A percentile compares a stretch with the other conserved stretches of the same genome.
Conservation (phyloP, 2,113 vertebrate genomes). For the Tenrec ecaudatus region DNA sequence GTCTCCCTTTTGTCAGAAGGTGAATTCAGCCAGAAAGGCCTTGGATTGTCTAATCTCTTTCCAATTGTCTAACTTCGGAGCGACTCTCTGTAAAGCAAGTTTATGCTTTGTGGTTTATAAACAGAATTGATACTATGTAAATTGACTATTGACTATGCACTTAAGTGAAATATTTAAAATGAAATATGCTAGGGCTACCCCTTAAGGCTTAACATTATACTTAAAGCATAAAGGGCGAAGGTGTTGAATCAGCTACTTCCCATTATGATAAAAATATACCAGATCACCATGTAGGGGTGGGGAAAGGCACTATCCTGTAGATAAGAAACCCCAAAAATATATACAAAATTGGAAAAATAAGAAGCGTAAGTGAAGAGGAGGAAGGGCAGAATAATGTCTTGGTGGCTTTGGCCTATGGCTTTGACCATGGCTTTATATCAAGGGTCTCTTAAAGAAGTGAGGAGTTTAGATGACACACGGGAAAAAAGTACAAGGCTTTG, state of each 20-base stretch:
- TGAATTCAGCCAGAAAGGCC: conserved; percentile 55
- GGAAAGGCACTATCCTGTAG: background rate
- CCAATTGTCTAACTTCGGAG: conserved; percentile 7
- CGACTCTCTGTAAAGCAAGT: conserved; percentile 51
- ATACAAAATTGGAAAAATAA: background rate
- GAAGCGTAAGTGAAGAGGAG: background rate
- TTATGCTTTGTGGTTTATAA: conserved; percentile 56
- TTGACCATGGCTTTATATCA: background rate
- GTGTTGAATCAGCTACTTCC: background rate
- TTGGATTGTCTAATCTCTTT: conserved; percentile 55
- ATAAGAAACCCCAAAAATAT: no score
- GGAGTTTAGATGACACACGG: background rate
- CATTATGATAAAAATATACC: background rate
- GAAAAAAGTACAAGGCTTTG: background rate
- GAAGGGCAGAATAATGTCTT: background rate
- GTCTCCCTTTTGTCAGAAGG: conserved; percentile 31
- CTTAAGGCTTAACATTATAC: background rate
- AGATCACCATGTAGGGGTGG: background rate
- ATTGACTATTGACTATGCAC: conserved; percentile 33
- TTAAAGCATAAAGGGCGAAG: background rate
- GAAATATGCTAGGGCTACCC: background rate
- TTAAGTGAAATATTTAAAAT: conserved; percentile 57
- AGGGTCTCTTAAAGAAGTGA: background rate
- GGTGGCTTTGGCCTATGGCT: background rate
- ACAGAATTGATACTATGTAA: conserved; percentile 39